These are phyloP conservation scores for Agapornis canus DNA, from an alignment of 2,797 vertebrate species.

Conservation along the genomic window DNA sequence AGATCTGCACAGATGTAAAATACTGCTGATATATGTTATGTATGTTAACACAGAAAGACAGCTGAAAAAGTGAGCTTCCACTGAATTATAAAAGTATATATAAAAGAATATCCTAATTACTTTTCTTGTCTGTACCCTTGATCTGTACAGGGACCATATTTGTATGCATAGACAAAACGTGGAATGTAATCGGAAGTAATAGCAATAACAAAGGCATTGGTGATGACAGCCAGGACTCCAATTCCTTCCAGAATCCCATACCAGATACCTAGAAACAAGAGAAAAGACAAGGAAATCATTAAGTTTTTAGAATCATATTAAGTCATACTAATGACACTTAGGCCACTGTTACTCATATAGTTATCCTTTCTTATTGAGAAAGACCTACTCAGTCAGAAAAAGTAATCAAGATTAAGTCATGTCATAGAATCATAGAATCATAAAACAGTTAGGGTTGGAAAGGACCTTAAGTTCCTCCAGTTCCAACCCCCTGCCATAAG, in stretches of 20 bases:
- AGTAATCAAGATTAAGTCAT: neutral
- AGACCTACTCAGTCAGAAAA: neutral
- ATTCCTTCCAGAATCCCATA: constrained; percentile 98
- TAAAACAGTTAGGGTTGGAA: no score
- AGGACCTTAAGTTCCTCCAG: no score
- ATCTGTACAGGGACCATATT: constrained; percentile 93
- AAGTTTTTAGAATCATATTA: neutral
- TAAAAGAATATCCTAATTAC: constrained; percentile 69
- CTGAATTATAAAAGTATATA: neutral
- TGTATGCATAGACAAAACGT: constrained; percentile 97
- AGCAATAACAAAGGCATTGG: constrained; percentile 98
- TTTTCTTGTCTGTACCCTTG: constrained; percentile 86
- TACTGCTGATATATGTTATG: neutral
- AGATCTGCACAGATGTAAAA: neutral
- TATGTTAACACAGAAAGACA: neutral
- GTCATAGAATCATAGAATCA: no score
- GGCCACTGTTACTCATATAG: neutral
- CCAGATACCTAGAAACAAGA: constrained; percentile 89
- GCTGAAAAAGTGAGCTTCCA: neutral
- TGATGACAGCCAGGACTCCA: constrained; percentile 96
- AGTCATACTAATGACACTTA: neutral
- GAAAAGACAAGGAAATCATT: neutral
- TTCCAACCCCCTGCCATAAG: no score
- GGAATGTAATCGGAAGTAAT: constrained; percentile 99
- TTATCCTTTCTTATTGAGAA: neutral